Conservation (phyloP, 2,797 vertebrate species). For the Ceryle rudis region DNA sequence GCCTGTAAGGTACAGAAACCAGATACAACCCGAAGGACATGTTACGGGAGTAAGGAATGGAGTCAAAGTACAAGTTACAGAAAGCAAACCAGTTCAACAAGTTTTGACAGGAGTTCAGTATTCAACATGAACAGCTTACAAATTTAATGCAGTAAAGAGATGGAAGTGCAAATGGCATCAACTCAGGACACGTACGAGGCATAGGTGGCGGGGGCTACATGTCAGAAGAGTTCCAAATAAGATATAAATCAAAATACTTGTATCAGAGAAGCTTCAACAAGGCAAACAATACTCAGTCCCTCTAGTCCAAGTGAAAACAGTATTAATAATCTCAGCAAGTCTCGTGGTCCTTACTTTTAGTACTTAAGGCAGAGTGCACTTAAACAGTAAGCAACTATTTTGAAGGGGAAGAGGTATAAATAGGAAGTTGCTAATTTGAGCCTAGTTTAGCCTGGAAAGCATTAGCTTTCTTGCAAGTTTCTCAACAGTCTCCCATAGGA, state of each 20-base stretch:
- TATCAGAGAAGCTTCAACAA: not conserved
- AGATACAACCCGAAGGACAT: constrained; percentile 30
- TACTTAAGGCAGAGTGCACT: not conserved
- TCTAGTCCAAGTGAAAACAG: not conserved
- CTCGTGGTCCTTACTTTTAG: not conserved
- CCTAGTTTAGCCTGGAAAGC: not conserved
- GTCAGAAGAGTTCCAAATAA: not conserved
- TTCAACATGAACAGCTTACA: constrained; percentile 3
- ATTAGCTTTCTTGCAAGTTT: not conserved
- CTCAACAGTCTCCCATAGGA: not conserved
- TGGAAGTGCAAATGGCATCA: not conserved
- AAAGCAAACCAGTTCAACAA: constrained; percentile 62
- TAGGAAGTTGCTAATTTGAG: not conserved
- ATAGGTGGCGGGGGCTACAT: accelerated
- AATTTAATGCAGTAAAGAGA: constrained; percentile 5
- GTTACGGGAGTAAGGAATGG: not conserved
- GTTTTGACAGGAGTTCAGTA: constrained; percentile 46
- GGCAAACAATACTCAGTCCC: not conserved
- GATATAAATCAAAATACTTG: not conserved
- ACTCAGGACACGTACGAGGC: not conserved
- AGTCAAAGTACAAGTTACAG: constrained; percentile 41
- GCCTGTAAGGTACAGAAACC: constrained; percentile 6
- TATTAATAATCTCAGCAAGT: not conserved
- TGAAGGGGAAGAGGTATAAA: not conserved
- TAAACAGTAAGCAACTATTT: not conserved